Evolutionary conservation across 2,888 invertebrate species (phyloP), one percentile per base, ranked within the genome.

Genomic region (Cyclophora albipunctata): DNA sequence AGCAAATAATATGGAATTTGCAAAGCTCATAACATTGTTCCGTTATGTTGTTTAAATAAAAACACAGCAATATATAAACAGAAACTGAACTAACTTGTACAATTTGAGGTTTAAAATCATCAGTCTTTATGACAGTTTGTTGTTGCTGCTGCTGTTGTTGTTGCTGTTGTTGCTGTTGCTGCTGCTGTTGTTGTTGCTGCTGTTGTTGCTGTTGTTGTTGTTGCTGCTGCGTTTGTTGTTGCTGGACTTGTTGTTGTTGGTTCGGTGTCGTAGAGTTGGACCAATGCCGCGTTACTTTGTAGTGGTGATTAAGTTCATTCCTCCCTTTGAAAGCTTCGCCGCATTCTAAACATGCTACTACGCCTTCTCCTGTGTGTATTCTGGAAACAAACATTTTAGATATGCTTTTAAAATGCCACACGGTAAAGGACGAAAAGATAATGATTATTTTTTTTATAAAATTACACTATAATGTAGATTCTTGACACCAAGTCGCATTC

Each of bases 321-420:
- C 93, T 94, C 62, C 91, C 90, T 63, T 92, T 92, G 77, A 94
- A 94, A 7, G 93, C 92, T 76, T 94, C 94, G 33, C 94, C 94
- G 67, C 94, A 94, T 59, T 92, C 93, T 47, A 93, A 89, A 66
- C 94, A 94, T 6, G 93, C 92, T 57, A 92, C 93, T 1, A 93
- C 92, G 45, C 92, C 93, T 68, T 94, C 94, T 5, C 93, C 93
- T 34, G 93, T 93, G 69, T 95, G 94, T 42, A 93, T 90, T 71
- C 93, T 92, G 66, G 2, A 74, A 72, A 4, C 40, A 33, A 47
- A 34, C 42, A 5, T 5, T 43, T 42, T 42, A 1, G 20, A 42
- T 3, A 7, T 4, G 4, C 4, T 20, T 43, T 43, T 33, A 43
- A 34, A n/a, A 20, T 20, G 20, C 20, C 20, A 20, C 20, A 20